Percentiles rank a stretch among this genome's conserved stretches.
Conservation (phyloP, 1,140 invertebrate genomes). For the Drosophila melanica region DNA sequence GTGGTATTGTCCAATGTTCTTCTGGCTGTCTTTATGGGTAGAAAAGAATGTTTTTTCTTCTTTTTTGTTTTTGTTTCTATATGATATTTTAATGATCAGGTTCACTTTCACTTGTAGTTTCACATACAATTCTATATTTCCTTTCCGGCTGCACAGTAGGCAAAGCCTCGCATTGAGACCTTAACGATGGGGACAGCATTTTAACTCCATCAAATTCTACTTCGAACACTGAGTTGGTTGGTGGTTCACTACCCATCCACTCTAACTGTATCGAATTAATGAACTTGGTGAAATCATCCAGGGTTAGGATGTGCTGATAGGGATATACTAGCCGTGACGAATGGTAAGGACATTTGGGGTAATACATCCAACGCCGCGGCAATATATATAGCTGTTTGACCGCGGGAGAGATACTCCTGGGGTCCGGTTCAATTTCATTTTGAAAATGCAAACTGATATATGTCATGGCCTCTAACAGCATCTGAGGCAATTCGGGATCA, state of each 20-base stretch:
- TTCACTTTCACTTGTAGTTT: too few species aligned
- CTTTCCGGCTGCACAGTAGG: too few species aligned
- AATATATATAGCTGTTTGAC: neutral
- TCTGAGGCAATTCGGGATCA: neutral
- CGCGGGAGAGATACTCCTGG: neutral
- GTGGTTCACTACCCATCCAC: constrained; percentile 18
- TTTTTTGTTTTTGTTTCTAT: too few species aligned
- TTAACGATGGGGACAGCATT: neutral
- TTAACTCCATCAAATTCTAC: constrained; percentile 1
- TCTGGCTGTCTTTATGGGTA: too few species aligned
- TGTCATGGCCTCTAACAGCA: constrained; percentile 17
- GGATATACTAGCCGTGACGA: neutral
- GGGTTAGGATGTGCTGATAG: constrained; percentile 8
- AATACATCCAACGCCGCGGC: constrained; percentile 31
- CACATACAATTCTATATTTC: too few species aligned
- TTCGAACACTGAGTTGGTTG: neutral
- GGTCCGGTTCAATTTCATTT: neutral
- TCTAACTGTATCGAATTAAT: constrained; percentile 14
- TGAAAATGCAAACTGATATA: constrained; percentile 25
- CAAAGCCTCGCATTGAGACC: too few species aligned
- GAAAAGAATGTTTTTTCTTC: too few species aligned
- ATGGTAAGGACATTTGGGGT: constrained; percentile 35
- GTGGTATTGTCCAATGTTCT: too few species aligned
- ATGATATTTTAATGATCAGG: too few species aligned
- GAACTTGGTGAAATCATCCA: constrained; percentile 2